Percentiles rank a stretch among this genome's conserved stretches.
Conservation (phyloP, 2,888 invertebrate genomes). For the Cephus nigrinus region DNA sequence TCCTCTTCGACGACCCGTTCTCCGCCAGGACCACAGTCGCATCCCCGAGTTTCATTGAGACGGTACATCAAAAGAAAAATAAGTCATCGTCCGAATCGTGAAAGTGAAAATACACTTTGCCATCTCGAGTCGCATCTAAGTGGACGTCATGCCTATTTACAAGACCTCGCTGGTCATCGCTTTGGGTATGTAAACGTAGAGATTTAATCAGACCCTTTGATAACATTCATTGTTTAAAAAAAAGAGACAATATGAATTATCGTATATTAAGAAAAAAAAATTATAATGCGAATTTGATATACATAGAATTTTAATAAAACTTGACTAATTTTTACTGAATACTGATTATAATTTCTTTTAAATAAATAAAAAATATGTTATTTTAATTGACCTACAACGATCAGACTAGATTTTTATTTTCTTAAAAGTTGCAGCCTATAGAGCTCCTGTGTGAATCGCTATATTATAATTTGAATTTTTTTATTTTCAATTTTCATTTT, state of each 20-base stretch:
- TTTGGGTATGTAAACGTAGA: constrained; percentile 34
- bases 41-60: constrained; percentile 54
- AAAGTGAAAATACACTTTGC: constrained; percentile 20
- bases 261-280: background rate
- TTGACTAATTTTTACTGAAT: background rate
- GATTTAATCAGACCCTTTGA: background rate
- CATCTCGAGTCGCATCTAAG: background rate
- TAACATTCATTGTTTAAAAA: background rate
- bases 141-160: constrained; percentile 5
- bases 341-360: background rate
- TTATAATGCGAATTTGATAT: background rate
- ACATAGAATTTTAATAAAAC: background rate
- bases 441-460: background rate
- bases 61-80: constrained; percentile 39
- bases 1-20: constrained; percentile 49
- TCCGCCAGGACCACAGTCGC: constrained; percentile 51
- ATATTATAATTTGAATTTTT: background rate
- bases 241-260: background rate
- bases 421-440: background rate
- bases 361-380: background rate
- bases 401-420: background rate
- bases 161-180: constrained; percentile 31
- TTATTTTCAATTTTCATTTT: background rate
- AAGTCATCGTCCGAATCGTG: constrained; percentile 15
- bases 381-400: background rate